Conservation (phyloP, 1,140 invertebrate species). For the Drosophila ogumai region DNA sequence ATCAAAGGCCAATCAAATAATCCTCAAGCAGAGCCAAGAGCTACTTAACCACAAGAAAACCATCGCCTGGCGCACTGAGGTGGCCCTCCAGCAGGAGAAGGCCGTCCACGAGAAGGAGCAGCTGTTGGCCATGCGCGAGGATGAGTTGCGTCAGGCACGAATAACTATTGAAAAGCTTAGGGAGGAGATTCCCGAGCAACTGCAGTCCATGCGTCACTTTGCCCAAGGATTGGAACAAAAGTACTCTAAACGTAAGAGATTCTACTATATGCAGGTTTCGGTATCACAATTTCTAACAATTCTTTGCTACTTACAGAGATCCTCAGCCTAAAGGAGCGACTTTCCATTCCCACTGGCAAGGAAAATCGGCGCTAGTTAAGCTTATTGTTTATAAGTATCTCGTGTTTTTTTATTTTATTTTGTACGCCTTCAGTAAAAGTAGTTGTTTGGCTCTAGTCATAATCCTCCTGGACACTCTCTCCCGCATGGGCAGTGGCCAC, state of each 20-base stretch:
- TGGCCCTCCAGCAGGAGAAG: slow-evolving; percentile 79
- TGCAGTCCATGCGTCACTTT: slow-evolving; percentile 75
- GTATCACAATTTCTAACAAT: background rate
- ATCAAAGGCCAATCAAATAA: slow-evolving; percentile 82
- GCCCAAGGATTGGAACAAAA: slow-evolving; percentile 69
- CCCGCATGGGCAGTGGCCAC: slow-evolving; percentile 70
- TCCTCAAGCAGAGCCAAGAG: slow-evolving; percentile 74
- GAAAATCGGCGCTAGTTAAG: slow-evolving; percentile 65
- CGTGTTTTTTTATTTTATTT: slow-evolving; percentile 14
- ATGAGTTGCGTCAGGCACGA: slow-evolving; percentile 52
- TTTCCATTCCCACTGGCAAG: slow-evolving; percentile 46
- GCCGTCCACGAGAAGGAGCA: slow-evolving; percentile 75
- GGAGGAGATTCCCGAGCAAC: slow-evolving; percentile 74
- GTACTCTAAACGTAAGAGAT: slow-evolving; percentile 73
- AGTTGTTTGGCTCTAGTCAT: slow-evolving; percentile 47
- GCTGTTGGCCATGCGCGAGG: slow-evolving; percentile 46
- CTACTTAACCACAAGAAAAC: slow-evolving; percentile 71
- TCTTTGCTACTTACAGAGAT: slow-evolving; percentile 62
- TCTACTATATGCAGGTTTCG: background rate
- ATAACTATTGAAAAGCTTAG: slow-evolving; percentile 62
- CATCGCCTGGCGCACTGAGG: slow-evolving; percentile 77
- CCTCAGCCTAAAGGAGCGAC: slow-evolving; percentile 49
- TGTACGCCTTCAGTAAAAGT: slow-evolving; percentile 44
- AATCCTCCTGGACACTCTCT: slow-evolving; percentile 44
- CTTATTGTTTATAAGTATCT: slow-evolving; percentile 48